Evolutionary conservation across 2,113 vertebrate genomes (phyloP).

Genomic region (Spea multiplicata): DNA sequence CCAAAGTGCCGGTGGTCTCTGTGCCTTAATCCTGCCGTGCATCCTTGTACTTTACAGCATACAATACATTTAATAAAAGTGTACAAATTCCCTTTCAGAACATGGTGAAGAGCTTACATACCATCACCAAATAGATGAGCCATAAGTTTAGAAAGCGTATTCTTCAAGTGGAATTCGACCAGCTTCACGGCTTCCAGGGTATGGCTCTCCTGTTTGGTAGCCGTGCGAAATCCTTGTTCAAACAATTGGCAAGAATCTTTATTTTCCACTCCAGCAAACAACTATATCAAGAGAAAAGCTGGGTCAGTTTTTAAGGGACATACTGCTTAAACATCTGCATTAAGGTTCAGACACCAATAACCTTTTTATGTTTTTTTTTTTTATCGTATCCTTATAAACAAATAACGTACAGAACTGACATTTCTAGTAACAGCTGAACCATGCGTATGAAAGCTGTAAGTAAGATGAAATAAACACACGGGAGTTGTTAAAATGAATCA

Average conservation of each 20-base stretch:
- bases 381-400: no score
- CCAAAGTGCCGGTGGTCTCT: no score
- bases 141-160: constrained; percentile 76
- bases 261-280: constrained; percentile 74
- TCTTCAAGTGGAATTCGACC: constrained; percentile 84
- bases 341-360: no score
- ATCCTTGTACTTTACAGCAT: no score
- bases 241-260: constrained; percentile 79
- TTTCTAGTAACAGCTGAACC: no score
- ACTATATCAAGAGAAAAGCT: constrained; percentile 59
- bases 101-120: constrained; percentile 55
- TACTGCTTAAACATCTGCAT: no score
- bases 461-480: no score
- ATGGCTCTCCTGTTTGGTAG: constrained; percentile 83
- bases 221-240: constrained; percentile 74
- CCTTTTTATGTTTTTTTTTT: no score
- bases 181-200: constrained; percentile 88
- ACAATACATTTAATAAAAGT: background rate
- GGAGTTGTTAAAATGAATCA: no score
- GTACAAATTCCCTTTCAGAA: background rate
- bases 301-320: background rate
- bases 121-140: constrained; percentile 83
- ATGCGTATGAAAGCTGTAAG: no score
- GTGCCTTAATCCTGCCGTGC: no score
- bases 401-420: no score